These are phyloP conservation scores for Dendrocincla fuliginosa DNA, from an alignment of 2,797 vertebrate genomes.

Conservation along the genomic window DNA sequence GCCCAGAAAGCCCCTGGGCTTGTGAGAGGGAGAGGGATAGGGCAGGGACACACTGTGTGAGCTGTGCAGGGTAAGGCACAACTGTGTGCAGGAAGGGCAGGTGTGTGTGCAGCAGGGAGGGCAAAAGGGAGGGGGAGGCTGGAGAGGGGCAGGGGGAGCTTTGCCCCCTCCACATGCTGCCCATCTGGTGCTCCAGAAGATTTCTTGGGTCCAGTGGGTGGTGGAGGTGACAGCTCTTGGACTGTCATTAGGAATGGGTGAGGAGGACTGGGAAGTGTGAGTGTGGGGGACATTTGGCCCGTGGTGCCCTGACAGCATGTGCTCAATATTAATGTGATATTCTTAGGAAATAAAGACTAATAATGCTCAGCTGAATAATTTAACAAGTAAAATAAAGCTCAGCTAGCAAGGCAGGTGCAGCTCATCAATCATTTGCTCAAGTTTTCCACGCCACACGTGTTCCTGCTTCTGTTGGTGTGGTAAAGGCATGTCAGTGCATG, in stretches of 20 bases:
- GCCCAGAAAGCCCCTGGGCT: not conserved
- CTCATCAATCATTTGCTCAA: not conserved
- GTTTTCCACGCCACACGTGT: not conserved
- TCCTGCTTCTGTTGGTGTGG: not conserved
- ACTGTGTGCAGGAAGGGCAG: not conserved
- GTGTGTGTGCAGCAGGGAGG: not conserved
- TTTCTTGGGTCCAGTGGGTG: not conserved
- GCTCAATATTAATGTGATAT: not conserved
- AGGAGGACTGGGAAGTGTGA: not conserved
- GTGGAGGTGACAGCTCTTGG: not conserved
- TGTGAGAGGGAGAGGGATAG: not conserved
- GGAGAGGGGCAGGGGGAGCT: not conserved
- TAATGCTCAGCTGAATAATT: constrained; percentile 14
- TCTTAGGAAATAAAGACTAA: not conserved
- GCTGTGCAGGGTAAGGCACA: not conserved
- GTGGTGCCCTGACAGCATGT: not conserved
- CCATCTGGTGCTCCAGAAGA: not conserved
- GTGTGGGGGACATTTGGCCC: not conserved
- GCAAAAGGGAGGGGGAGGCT: not conserved
- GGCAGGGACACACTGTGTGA: not conserved
- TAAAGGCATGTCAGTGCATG: not conserved
- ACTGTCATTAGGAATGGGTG: not conserved
- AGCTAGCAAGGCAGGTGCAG: not conserved
- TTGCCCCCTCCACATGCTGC: not conserved
- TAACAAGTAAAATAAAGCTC: not conserved